A percentile compares a stretch with the other conserved stretches of the same genome.
phyloP scores from a whole-genome alignment of 1,140 invertebrate species.

The Ridgeia piscesae region DNA sequence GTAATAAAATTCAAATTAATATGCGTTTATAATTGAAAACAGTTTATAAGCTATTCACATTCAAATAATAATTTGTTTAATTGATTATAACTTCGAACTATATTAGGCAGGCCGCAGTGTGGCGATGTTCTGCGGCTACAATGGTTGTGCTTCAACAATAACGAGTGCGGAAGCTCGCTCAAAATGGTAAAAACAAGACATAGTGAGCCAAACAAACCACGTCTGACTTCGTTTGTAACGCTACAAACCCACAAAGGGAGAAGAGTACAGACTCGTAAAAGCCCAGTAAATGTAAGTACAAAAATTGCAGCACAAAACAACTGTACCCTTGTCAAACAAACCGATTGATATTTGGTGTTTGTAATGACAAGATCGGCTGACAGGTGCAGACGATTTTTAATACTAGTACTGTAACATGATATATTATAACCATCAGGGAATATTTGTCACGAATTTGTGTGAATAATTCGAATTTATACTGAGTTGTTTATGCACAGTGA shows the following conservation, averaged over 20 bases:
- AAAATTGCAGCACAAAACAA: neutral
- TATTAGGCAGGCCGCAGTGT: neutral
- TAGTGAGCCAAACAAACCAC: neutral
- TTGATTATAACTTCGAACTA: neutral
- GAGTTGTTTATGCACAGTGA: neutral
- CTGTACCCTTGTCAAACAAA: neutral
- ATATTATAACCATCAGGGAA: neutral
- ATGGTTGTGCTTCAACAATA: slow-evolving; percentile 5
- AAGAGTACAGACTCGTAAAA: neutral
- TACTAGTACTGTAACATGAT: neutral
- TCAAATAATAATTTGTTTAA: neutral
- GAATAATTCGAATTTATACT: neutral
- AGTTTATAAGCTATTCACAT: neutral
- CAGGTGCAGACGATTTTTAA: neutral
- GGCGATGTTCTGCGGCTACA: neutral
- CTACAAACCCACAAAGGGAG: slow-evolving; percentile 3
- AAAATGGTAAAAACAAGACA: slow-evolving; percentile 6
- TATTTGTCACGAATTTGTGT: neutral
- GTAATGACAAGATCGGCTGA: neutral
- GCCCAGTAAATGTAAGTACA: neutral
- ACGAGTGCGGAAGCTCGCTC: slow-evolving; percentile 2
- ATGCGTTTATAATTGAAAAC: neutral
- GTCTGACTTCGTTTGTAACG: neutral
- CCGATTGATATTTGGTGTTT: neutral
- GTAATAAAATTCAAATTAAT: neutral